Evolutionary conservation across 2,797 vertebrate species (phyloP), one percentile per base, ranked within the genome.

Genomic region (Chiroxiphia lanceolata): DNA sequence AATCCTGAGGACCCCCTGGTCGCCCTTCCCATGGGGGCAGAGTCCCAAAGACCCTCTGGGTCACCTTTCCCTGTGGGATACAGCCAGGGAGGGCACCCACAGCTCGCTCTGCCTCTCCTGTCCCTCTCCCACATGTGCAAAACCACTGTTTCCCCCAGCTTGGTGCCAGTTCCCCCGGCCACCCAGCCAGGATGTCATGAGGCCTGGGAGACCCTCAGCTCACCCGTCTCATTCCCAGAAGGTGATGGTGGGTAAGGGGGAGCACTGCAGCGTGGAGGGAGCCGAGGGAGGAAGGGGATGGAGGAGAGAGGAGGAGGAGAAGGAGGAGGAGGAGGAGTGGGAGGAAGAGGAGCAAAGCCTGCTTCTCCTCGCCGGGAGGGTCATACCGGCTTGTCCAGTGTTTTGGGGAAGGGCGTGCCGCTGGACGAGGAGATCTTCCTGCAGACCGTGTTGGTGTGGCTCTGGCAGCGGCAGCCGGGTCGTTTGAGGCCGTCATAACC

Each of bases 301-400:
- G 33, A 56, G 50, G 25, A 83, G 34, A 83, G 67, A 67, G 44
- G 53, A 44, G 21, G 54, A 12, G 51, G 25, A 38, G 59, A 34
- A 60, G 25, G 34, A 86, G 27, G 42, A 76, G 38, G 60, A 44
- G 61, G 70, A 75, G 27, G 44, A 68, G 48, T 65, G 80, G 72
- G 69, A 67, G 80, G 88, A 90, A 90, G 92, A 93, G 93, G 94
- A 91, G 68, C 77, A 78, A 78, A 90, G 88, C 91, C 94, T 44
- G 57, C 95, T 91, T 95, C 77, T 91, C 78, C 87, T 96, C 88
- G 81, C 63, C 42, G 6, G 84, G 83, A 87, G 94, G 96, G 99
- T 99, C 99, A 99, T 99, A 99, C 98, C 7, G 99, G 98, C 96
- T 99, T 99, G 85, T 99, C 99, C 95, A 98, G 96, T 74, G 98